Evolutionary conservation across 2,797 vertebrate species (phyloP).

Genomic region (Pristis pectinata): DNA sequence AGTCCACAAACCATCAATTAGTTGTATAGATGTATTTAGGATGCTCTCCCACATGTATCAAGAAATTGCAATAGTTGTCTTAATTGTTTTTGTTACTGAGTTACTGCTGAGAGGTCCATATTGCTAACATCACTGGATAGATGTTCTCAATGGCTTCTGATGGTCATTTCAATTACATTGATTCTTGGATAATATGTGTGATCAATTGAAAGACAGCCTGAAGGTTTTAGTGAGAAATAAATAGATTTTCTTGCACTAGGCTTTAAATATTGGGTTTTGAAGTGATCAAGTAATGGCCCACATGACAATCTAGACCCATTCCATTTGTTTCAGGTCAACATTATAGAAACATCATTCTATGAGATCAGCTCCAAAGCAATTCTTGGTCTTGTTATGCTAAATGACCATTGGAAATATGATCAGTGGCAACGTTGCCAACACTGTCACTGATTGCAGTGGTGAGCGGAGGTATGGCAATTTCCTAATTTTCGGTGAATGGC

Average conservation of each 20-base stretch:
- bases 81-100: neutral
- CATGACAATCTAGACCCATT: neutral
- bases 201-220: neutral
- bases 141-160: neutral
- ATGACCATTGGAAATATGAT: neutral
- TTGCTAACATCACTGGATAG: neutral
- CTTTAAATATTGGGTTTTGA: neutral
- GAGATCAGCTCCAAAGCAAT: neutral
- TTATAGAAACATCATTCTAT: neutral
- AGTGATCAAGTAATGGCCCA: neutral
- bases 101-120: neutral
- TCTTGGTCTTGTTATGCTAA: neutral
- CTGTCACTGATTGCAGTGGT: neutral
- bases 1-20: neutral
- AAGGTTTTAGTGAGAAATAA: slow-evolving; percentile 6
- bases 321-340: neutral
- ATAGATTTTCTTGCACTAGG: neutral
- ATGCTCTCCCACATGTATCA: neutral
- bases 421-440: neutral
- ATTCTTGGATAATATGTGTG: neutral
- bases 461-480: neutral
- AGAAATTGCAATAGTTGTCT: neutral
- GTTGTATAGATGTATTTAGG: neutral
- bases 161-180: neutral
- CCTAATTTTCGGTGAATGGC: neutral